Evolutionary conservation across 2,888 invertebrate species (phyloP).

Genomic region (Neelides folsomi): DNA sequence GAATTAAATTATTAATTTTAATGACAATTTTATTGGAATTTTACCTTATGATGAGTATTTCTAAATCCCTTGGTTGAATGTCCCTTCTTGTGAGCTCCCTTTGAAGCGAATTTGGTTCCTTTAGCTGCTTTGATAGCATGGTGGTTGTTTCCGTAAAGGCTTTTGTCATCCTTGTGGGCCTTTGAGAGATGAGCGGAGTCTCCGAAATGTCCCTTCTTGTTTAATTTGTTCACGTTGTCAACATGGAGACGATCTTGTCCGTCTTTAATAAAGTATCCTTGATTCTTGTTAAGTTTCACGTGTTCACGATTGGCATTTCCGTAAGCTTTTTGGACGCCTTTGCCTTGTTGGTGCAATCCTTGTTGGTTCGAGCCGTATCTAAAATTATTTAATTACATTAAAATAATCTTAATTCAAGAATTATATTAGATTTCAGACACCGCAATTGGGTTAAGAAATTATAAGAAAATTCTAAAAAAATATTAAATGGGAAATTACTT

Average conservation of each 20-base stretch:
- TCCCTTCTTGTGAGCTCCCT: constrained; percentile 30
- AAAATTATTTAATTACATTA: background rate
- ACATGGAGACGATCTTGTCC: constrained; percentile 17
- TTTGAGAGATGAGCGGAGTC: constrained; percentile 20
- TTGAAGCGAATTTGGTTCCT: constrained; percentile 23
- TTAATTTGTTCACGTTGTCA: constrained; percentile 25
- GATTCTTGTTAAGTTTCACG: constrained; percentile 22
- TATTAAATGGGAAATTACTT: no score
- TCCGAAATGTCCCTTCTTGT: constrained; percentile 28
- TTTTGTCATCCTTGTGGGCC: constrained; percentile 23
- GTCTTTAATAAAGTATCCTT: constrained; percentile 16
- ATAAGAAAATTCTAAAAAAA: no score
- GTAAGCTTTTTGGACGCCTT: constrained; percentile 15
- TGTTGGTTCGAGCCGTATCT: constrained; percentile 21
- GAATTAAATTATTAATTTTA: background rate
- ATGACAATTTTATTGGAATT: background rate
- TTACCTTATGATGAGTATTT: constrained; percentile 26
- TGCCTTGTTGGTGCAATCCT: constrained; percentile 20
- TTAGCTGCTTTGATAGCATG: constrained; percentile 23
- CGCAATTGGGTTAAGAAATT: no score
- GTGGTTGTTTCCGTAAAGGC: constrained; percentile 25
- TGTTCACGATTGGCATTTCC: constrained; percentile 12
- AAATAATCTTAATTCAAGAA: background rate
- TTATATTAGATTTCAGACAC: background rate
- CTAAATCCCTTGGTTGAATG: constrained; percentile 30